phyloP scores from a whole-genome alignment of 92 coral and sea anemone species.

The Palythoa caribaeorum region DNA sequence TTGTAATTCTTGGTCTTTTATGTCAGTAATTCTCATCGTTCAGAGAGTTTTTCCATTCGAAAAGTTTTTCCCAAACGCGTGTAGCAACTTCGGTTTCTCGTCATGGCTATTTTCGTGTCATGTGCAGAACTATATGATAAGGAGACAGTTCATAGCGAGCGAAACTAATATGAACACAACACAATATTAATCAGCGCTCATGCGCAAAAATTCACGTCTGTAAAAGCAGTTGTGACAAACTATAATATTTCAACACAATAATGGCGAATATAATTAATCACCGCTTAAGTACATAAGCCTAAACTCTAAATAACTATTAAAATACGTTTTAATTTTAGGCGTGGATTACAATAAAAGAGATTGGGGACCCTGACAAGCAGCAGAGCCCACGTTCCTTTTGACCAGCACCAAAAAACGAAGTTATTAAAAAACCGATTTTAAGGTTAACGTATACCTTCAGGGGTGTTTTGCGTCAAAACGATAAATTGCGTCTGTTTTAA shows the following conservation, averaged over 20 bases:
- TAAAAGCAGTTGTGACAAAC: not conserved
- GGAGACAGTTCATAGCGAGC: not conserved
- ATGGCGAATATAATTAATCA: constrained; percentile 10
- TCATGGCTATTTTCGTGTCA: not conserved
- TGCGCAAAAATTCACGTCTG: not conserved
- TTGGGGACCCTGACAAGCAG: too few relatives aligned
- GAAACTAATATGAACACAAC: not conserved
- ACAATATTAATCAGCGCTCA: not conserved
- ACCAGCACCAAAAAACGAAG: too few relatives aligned
- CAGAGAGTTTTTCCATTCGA: not conserved
- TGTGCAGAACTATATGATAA: not conserved
- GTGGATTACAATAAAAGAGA: too few relatives aligned
- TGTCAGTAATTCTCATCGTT: not conserved
- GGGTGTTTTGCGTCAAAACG: too few relatives aligned
- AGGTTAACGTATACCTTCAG: too few relatives aligned
- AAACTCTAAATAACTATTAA: not conserved
- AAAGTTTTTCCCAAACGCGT: not conserved
- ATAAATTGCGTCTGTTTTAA: too few relatives aligned
- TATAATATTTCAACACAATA: not conserved
- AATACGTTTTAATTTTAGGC: not conserved
- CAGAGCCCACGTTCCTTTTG: too few relatives aligned
- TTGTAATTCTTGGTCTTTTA: not conserved
- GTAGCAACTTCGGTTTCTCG: not conserved
- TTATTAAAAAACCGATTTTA: too few relatives aligned
- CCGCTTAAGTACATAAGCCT: not conserved